phyloP scores from a whole-genome alignment of 1,140 invertebrate species.

The Laodelphax striatellus region DNA sequence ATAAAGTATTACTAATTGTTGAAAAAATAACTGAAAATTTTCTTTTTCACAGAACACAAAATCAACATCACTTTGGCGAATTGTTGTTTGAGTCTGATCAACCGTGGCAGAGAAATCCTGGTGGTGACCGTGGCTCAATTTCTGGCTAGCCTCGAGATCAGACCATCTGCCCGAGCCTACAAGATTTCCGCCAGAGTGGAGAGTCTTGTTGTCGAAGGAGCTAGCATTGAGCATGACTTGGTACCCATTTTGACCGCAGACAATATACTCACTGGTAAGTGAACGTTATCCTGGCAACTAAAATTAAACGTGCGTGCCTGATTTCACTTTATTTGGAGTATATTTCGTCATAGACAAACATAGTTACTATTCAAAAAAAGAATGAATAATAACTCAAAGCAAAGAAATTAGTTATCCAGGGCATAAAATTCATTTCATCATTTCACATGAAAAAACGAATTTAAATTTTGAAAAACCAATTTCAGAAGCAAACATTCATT shows the following conservation, averaged over 20 bases:
- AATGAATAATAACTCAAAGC: too few species aligned
- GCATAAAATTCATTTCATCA: too few species aligned
- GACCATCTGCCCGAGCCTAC: constrained; percentile 53
- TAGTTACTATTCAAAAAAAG: too few species aligned
- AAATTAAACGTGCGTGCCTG: background rate
- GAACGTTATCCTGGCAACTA: background rate
- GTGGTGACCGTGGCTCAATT: constrained; percentile 63
- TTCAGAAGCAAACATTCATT: too few species aligned
- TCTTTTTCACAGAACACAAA: constrained; percentile 53
- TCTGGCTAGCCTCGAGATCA: constrained; percentile 55
- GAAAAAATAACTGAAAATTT: too few species aligned
- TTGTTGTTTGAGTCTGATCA: constrained; percentile 54
- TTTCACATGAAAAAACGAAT: too few species aligned
- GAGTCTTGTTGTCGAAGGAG: constrained; percentile 65
- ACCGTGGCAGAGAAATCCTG: constrained; percentile 57
- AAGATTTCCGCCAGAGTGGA: constrained; percentile 62
- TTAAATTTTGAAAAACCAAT: too few species aligned
- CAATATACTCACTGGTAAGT: constrained; percentile 47
- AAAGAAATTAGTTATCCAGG: too few species aligned
- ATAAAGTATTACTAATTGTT: too few species aligned
- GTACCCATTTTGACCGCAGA: constrained; percentile 59
- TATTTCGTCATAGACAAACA: too few species aligned
- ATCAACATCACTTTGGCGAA: constrained; percentile 67
- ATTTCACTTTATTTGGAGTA: too few species aligned
- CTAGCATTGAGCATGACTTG: constrained; percentile 58